Conservation (phyloP, 2,113 vertebrate species). For the Fregetta grallaria region DNA sequence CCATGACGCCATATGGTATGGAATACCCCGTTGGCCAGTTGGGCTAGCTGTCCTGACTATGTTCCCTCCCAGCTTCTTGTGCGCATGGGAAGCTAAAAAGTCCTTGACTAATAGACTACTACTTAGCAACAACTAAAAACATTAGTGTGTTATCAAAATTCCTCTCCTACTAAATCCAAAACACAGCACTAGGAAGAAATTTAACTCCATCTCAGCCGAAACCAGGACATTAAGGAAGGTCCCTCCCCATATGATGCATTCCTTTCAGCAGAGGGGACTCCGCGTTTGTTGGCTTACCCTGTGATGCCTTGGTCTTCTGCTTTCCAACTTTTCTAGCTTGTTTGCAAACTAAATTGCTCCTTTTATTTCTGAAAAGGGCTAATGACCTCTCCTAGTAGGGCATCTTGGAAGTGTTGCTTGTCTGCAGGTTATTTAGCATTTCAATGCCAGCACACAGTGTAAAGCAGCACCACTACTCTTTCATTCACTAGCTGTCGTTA, state of each 20-base stretch:
- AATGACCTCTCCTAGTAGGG: not conserved
- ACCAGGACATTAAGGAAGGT: too few relatives aligned
- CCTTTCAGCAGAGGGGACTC: not conserved
- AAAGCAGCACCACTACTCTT: not conserved
- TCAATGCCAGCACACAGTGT: not conserved
- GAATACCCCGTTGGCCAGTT: too few relatives aligned
- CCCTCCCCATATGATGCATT: rapidly evolving
- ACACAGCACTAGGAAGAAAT: too few relatives aligned
- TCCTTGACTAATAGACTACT: too few relatives aligned
- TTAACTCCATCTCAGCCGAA: too few relatives aligned
- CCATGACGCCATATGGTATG: too few relatives aligned
- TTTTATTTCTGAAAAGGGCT: not conserved
- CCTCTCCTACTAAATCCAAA: too few relatives aligned
- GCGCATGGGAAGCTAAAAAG: too few relatives aligned
- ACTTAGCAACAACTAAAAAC: too few relatives aligned
- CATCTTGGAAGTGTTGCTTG: not conserved
- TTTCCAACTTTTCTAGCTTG: not conserved
- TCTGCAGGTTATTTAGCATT: not conserved
- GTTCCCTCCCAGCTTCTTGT: too few relatives aligned
- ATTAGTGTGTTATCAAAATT: too few relatives aligned
- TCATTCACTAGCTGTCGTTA: not conserved
- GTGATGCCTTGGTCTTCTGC: not conserved
- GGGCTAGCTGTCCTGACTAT: too few relatives aligned
- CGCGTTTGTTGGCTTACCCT: not conserved
- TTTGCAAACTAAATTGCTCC: not conserved